Conservation (phyloP, 1,140 invertebrate species). For the Hestina assimilis region DNA sequence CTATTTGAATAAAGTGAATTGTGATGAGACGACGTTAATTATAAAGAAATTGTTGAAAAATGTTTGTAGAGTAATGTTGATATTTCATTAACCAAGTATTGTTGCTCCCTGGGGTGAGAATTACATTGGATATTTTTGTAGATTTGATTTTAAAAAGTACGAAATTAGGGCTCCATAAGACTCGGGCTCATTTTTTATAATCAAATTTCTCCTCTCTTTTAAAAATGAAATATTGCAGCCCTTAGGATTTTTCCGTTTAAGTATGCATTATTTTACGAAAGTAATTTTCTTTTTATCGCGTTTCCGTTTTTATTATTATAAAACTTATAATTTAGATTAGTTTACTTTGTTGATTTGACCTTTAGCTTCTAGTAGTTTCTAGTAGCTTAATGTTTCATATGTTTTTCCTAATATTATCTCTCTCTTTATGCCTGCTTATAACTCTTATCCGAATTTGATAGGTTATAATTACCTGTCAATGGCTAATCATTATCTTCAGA, state of each 20-base stretch:
- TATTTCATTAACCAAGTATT: constrained; percentile 52
- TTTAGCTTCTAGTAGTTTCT: too few species aligned
- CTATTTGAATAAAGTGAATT: constrained; percentile 20
- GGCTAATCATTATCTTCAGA: too few species aligned
- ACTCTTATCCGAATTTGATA: too few species aligned
- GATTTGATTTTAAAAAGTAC: constrained; percentile 39
- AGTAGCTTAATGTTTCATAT: too few species aligned
- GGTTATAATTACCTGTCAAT: too few species aligned
- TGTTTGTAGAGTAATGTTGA: constrained; percentile 40
- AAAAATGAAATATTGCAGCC: constrained; percentile 6
- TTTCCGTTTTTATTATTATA: too few species aligned
- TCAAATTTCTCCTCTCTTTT: constrained; percentile 38
- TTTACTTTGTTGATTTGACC: too few species aligned
- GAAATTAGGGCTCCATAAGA: constrained; percentile 41
- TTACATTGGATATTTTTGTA: constrained; percentile 48
- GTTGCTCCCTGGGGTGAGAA: constrained; percentile 33
- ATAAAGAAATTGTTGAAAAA: constrained; percentile 24
- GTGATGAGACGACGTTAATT: constrained; percentile 21
- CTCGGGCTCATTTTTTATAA: constrained; percentile 45
- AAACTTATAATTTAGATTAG: too few species aligned
- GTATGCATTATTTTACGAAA: not conserved
- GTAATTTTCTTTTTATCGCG: too few species aligned
- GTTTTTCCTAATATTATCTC: too few species aligned
- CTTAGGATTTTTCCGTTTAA: not conserved
- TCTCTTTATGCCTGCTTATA: too few species aligned